These are phyloP conservation scores for Trichopria drosophilae DNA, from an alignment of 2,888 invertebrate species.

Conservation along the genomic window DNA sequence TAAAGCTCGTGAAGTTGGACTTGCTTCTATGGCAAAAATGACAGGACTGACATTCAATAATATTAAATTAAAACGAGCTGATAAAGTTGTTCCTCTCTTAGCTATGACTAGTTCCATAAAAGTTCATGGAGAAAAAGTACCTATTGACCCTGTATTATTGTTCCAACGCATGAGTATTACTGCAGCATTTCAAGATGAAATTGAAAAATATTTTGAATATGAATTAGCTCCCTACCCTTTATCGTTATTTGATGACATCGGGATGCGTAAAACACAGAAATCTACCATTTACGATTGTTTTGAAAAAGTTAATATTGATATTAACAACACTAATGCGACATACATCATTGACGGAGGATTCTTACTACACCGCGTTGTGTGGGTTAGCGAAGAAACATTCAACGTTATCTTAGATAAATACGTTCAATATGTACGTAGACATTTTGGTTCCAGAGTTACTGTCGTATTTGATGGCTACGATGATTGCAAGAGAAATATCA, in stretches of 20 bases:
- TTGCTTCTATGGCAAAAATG: constrained; percentile 43
- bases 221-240: constrained; percentile 35
- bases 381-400: constrained; percentile 43
- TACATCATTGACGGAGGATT: constrained; percentile 44
- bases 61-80: constrained; percentile 48
- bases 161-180: constrained; percentile 33
- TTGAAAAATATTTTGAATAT: constrained; percentile 31
- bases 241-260: constrained; percentile 36
- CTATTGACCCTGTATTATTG: constrained; percentile 30
- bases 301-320: constrained; percentile 31
- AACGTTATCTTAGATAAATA: constrained; percentile 38
- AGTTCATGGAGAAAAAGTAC: constrained; percentile 39
- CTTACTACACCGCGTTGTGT: constrained; percentile 47
- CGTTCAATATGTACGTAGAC: constrained; percentile 37
- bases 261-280: constrained; percentile 35
- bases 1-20: constrained; percentile 45
- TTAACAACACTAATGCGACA: constrained; percentile 38
- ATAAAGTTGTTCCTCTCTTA: constrained; percentile 49
- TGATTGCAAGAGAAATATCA: too few species aligned
- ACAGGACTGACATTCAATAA: constrained; percentile 37
- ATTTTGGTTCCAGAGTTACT: constrained; percentile 22
- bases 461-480: constrained; percentile 29
- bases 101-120: constrained; percentile 43
- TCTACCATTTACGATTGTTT: constrained; percentile 25
- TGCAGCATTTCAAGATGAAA: constrained; percentile 30